Conservation (phyloP, 2,888 invertebrate genomes). For the Amphipyra tragopoginis region DNA sequence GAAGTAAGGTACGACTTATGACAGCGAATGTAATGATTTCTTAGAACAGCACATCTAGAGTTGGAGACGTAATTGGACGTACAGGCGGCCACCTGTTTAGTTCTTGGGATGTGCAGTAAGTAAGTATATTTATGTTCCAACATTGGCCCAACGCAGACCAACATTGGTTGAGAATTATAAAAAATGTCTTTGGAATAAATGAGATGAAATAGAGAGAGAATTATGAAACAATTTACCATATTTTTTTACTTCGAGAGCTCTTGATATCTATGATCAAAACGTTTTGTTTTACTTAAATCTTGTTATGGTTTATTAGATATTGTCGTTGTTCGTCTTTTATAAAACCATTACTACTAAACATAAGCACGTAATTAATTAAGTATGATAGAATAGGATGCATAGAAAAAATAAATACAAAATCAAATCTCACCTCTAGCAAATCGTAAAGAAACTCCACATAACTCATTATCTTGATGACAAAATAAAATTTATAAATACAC, state of each 20-base stretch:
- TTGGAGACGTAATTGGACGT: conserved; percentile 41
- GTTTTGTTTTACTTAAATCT: too few species aligned
- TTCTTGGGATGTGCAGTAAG: conserved; percentile 13
- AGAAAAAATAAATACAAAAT: conserved; percentile 9
- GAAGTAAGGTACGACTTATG: conserved; percentile 35
- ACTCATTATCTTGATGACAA: conserved; percentile 69
- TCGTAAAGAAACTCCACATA: conserved; percentile 84
- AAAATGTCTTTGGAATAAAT: too few species aligned
- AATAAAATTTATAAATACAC: conserved; percentile 46
- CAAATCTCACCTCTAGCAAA: conserved; percentile 77
- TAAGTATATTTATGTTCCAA: conserved; percentile 7
- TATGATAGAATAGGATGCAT: not conserved
- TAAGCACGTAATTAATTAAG: too few species aligned
- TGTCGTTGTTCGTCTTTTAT: too few species aligned
- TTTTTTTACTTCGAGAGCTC: too few species aligned
- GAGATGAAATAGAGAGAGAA: too few species aligned
- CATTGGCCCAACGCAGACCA: conserved; percentile 3
- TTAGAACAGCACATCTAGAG: conserved; percentile 37
- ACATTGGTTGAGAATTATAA: not conserved
- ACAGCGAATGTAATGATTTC: conserved; percentile 41
- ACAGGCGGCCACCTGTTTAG: conserved; percentile 46
- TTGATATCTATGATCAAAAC: too few species aligned
- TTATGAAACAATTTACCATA: too few species aligned
- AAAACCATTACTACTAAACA: too few species aligned
- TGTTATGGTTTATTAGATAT: too few species aligned